Conservation (phyloP, 2,797 vertebrate genomes). For the Hydrophis major region DNA sequence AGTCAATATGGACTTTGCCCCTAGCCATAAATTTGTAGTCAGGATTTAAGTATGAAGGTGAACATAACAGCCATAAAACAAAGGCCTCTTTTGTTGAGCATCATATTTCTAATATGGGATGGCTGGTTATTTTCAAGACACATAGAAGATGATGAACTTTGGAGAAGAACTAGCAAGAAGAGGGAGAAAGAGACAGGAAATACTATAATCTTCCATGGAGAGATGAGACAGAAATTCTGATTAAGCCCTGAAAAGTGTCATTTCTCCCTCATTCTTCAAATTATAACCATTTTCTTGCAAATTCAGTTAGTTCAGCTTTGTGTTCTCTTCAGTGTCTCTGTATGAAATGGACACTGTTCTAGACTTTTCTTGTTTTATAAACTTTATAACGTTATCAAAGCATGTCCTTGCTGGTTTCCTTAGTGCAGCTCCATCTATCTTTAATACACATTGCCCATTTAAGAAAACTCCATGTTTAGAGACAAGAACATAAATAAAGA, state of each 20-base stretch:
- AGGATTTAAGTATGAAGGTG: neutral
- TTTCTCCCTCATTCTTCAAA: neutral
- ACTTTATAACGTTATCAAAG: neutral
- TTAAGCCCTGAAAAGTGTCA: neutral
- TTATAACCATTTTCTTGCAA: neutral
- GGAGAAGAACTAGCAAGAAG: neutral
- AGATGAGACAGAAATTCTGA: neutral
- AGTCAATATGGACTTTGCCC: neutral
- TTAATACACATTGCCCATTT: neutral
- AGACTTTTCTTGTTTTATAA: slow-evolving; percentile 10
- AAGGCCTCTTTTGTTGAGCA: neutral
- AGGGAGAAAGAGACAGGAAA: neutral
- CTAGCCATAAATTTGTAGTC: neutral
- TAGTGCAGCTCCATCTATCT: neutral
- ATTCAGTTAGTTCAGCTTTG: neutral
- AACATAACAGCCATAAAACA: neutral
- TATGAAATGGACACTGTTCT: slow-evolving; percentile 17
- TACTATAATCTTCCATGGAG: neutral
- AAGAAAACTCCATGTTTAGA: neutral
- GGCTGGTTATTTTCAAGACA: neutral
- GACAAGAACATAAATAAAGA: neutral
- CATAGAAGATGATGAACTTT: neutral
- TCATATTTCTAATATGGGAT: neutral
- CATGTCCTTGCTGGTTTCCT: neutral
- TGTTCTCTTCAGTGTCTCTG: neutral